Evolutionary conservation across 2,888 invertebrate genomes (phyloP), one percentile per base, ranked within the genome.

Genomic region (Neoascia interrupta): DNA sequence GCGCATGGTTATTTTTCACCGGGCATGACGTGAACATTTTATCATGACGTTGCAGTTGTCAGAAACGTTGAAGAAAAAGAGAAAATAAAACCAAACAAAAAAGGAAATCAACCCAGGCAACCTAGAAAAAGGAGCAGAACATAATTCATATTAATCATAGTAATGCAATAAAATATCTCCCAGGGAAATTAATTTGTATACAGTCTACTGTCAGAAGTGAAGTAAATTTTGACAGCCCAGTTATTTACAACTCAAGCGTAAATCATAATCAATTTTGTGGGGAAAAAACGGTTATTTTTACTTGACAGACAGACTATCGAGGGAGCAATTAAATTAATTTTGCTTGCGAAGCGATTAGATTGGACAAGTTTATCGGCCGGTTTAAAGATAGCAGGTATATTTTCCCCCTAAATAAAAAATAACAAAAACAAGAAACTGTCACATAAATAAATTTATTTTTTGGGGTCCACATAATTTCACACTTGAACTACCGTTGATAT

Each of bases 1-100:
- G 60, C 76, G 76, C 76, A 76, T 70, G 70, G 19, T 6, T 26
- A 11, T 18, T 21, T 60, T 28, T 26, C 15, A 26, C 15, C 54
- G 39, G 49, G 21, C 41, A 58, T 63, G 63, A 56, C 36, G 58
- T 63, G 21, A 47, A 37, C 41, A 19, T 18, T 28, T 34, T 45
- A 26, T 31, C 47, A 18, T 75, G 43, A 69, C 63, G 75, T 64
- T 60, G 23, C 36, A 66, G 34, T 37, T 73, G 51, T 51, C 73
- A 73, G 18, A 45, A 28, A 41, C 3, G 4, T 11, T 2, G 5
- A 39, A 39, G n/a, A 37, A 5, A 5, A 23, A 26, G 8, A 5
- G 36, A 28, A 5, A 45, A 45, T 3, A 13, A 54, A 28, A n/a
- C 39, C 31, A 10, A 3, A 13, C 18, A 51, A 10, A 39, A n/a